Percentiles rank a stretch among this genome's conserved stretches.
These are phyloP conservation scores for Dipodomys spectabilis DNA, from an alignment of 2,113 vertebrate genomes.

Conservation along the genomic window DNA sequence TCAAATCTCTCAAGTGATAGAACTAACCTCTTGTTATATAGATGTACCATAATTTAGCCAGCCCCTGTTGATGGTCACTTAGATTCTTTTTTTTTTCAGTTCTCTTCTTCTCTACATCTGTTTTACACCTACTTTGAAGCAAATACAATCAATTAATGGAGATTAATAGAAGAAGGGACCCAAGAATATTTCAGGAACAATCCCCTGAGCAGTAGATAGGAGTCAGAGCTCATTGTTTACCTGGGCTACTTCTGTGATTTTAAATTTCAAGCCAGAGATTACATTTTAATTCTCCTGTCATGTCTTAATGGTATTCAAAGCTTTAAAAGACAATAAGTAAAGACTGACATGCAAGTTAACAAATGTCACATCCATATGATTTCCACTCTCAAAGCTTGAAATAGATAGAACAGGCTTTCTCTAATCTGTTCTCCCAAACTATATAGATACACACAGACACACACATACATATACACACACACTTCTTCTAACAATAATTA, in stretches of 20 bases:
- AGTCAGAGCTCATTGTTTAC: background rate
- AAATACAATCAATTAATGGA: background rate
- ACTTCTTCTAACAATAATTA: conserved; percentile 21
- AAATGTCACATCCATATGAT: conserved; percentile 11
- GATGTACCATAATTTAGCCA: background rate
- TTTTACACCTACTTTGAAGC: background rate
- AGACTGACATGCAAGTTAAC: background rate
- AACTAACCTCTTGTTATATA: background rate
- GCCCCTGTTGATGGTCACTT: background rate
- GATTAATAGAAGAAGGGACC: background rate
- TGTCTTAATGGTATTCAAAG: conserved; percentile 2
- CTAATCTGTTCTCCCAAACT: conserved; percentile 48
- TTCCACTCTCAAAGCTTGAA: conserved; percentile 17
- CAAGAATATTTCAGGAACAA: background rate
- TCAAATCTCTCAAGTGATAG: background rate
- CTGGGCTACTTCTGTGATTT: background rate
- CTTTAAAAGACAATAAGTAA: conserved; percentile 17
- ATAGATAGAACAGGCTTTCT: background rate
- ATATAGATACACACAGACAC: background rate
- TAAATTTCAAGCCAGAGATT: conserved; percentile 58
- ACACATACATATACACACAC: no score
- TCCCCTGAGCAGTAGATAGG: background rate
- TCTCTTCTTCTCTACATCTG: background rate
- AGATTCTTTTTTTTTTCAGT: background rate
- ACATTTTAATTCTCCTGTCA: conserved; percentile 43